A percentile compares a stretch with the other conserved stretches of the same genome.
Conservation (phyloP, 2,888 invertebrate genomes). For the Tanypteryx hageni region DNA sequence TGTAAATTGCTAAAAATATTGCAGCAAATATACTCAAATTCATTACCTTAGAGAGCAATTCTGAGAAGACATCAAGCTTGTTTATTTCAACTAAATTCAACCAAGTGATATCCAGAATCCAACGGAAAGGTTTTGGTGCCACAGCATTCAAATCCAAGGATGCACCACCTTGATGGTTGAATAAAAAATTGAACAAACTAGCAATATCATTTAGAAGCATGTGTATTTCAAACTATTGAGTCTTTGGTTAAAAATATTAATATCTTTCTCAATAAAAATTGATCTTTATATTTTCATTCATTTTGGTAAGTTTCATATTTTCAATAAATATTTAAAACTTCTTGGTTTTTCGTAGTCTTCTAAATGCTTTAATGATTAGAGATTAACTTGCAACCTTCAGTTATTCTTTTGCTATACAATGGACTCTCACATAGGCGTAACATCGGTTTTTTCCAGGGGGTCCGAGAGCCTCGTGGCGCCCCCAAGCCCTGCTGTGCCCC, state of each 20-base stretch:
- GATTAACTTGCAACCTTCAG: no score
- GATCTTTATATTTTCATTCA: neutral
- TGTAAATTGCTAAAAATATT: no score
- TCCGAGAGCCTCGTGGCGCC: no score
- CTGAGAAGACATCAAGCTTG: conserved; percentile 87
- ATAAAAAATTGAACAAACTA: neutral
- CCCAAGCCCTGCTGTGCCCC: no score
- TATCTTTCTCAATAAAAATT: neutral
- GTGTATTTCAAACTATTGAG: neutral
- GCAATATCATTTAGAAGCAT: neutral
- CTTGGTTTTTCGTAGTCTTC: no score
- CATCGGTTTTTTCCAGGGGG: no score
- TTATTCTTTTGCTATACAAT: no score
- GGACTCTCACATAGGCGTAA: no score
- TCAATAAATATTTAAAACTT: no score
- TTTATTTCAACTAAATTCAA: conserved; percentile 95
- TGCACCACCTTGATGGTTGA: conserved; percentile 83
- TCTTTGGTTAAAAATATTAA: neutral
- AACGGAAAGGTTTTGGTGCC: conserved; percentile 92
- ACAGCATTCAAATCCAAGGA: conserved; percentile 95
- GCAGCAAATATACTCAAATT: neutral
- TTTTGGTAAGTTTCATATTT: neutral
- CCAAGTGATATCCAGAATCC: conserved; percentile 98
- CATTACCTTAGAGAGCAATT: conserved; percentile 85
- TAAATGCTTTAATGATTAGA: no score